Conservation (phyloP, 1,140 invertebrate species). For the Lepidostoma basale region DNA sequence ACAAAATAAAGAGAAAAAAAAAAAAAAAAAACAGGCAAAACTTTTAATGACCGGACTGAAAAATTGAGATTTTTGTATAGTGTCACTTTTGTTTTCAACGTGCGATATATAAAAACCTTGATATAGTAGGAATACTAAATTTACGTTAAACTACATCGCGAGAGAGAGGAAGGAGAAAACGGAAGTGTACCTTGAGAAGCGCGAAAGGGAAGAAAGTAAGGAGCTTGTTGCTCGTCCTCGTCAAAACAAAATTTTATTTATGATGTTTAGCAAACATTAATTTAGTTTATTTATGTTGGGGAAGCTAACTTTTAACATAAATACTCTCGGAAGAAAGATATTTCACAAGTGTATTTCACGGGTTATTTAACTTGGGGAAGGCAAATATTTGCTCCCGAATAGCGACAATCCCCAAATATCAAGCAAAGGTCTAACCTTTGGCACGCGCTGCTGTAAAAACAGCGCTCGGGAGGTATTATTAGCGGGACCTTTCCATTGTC, state of each 20-base stretch:
- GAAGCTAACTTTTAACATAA: slow-evolving; percentile 22
- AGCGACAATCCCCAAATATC: slow-evolving; percentile 18
- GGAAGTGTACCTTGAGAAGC: no score
- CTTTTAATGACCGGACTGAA: no score
- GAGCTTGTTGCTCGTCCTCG: not conserved
- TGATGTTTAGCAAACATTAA: slow-evolving; percentile 7
- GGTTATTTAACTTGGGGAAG: slow-evolving; percentile 18
- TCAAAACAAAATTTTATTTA: slow-evolving; percentile 24
- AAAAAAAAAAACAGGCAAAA: no score
- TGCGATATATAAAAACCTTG: no score
- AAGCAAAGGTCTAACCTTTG: slow-evolving; percentile 14
- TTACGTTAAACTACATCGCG: no score
- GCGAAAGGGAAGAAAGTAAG: no score
- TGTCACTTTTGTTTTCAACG: no score
- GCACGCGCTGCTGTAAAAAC: slow-evolving; percentile 9
- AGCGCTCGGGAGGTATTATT: not conserved
- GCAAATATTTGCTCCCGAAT: slow-evolving; percentile 22
- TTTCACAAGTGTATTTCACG: slow-evolving; percentile 19
- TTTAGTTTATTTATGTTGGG: slow-evolving; percentile 12
- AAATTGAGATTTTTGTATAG: no score
- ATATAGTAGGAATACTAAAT: no score
- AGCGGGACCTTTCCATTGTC: not conserved
- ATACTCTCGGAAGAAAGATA: slow-evolving; percentile 17
- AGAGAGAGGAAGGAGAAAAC: no score
- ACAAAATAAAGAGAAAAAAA: no score